Base-by-base conservation (phyloP, 2,888 invertebrate genomes). In the Agrochola litura region DNA sequence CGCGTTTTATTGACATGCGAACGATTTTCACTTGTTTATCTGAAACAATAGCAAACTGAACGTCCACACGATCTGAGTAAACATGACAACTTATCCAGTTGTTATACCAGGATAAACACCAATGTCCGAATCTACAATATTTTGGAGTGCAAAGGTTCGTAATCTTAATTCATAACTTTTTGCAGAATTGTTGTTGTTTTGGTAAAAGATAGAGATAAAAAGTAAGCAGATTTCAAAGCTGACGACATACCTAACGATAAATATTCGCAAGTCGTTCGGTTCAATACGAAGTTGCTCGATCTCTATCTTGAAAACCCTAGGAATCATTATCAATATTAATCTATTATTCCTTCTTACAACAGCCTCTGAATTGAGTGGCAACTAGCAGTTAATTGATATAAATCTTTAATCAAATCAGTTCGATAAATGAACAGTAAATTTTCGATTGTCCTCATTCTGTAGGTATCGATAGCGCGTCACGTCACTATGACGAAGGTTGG, bases 381-480 rank as follows among this genome's bases (percentile, higher is more conserved):
- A 75, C 43, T 74, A 69, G 64, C 73, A 74, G 75, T 66, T 77
- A 77, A 82, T 79, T 79, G 80, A 83, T 76, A 74, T 78, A 84
- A 85, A 87, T 89, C 83, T 85, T 74, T 82, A 89, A 86, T 88
- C 86, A 88, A 89, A 90, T 84, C 85, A 86, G 86, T 86, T 87
- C 75, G 76, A 85, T 86, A 87, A 86, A 85, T 85, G 71, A 77
- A 85, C 81, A 89, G 82, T 86, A 82, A 85, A 88, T 86, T 81
- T 87, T 87, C 85, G 88, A 85, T 84, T 90, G 90, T 83, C 88
- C 89, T 88, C 88, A 88, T 89, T 89, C 76, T 86, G 64, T 88
- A 76, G 76, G 73, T 81, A 76, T 74, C 71, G 71, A 83, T 67
- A 77, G 54, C 52, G 22, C 58, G 63, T 41, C 73, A 52, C 77